phyloP scores from a whole-genome alignment of 2,113 vertebrate genomes.

The Nanorana parkeri region DNA sequence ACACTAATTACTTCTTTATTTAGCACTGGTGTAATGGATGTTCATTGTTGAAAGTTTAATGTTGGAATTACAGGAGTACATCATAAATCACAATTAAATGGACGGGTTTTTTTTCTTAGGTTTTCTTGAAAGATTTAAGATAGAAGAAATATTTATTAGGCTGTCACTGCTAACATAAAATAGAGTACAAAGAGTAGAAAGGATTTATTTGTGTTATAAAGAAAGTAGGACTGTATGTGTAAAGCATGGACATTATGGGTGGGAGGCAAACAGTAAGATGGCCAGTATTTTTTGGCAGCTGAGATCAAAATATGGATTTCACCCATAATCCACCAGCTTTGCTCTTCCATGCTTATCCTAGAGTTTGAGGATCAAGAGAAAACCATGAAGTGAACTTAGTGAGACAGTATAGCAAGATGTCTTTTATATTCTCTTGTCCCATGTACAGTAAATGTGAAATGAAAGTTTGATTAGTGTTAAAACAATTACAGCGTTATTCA shows the following conservation, averaged over 20 bases:
- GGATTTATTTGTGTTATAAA: no score
- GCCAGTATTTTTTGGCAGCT: not conserved
- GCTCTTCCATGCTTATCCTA: not conserved
- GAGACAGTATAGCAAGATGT: no score
- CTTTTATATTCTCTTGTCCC: no score
- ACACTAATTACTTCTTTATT: slow-evolving; percentile 15
- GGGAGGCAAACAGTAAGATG: not conserved
- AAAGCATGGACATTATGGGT: no score
- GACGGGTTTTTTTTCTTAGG: not conserved
- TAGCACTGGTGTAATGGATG: not conserved
- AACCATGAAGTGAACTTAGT: not conserved
- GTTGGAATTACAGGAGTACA: not conserved
- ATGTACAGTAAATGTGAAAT: no score
- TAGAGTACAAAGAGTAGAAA: no score
- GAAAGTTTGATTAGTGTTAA: no score
- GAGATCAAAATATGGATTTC: slow-evolving; percentile 8
- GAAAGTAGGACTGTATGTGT: no score
- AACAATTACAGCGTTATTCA: no score
- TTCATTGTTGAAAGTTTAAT: not conserved
- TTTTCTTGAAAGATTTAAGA: not conserved
- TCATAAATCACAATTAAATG: slow-evolving; percentile 19
- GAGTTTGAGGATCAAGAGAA: not conserved
- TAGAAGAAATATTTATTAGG: not conserved
- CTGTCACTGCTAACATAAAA: not conserved
- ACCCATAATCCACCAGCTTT: not conserved